Base-by-base conservation (phyloP, 2,888 invertebrate species). In the Heliconius aoede region DNA sequence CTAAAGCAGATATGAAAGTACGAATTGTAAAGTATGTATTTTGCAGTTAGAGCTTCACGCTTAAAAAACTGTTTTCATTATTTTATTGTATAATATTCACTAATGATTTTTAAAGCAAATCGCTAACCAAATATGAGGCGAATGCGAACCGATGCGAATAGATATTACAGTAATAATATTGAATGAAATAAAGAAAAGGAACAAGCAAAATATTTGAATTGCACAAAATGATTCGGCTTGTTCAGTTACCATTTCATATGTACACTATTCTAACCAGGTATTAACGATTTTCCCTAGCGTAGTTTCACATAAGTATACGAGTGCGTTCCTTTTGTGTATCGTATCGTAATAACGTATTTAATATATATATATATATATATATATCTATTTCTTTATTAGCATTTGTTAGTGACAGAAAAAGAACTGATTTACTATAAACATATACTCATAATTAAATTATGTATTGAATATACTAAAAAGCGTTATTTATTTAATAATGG, bases 181-280 rank as follows among this genome's bases (percentile, higher is more conserved):
- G 13, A 32, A 64, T 65, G n/a, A 61, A 28, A 69, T 69, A 24
- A 18, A 7, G 5, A 24, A 72, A 21, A 15, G 26, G 13, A 32
- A 62, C 21, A 36, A 55, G 58, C 40, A 55, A 64, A 60, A 60
- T 26, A 64, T 65, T 72, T 4, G 18, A 68, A 68, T 72, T 85
- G 88, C 88, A 88, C 88, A 87, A 89, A 81, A 76, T 77, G 80
- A 81, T 80, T 81, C 79, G 83, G 80, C 76, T 86, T 82, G 77
- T 80, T 86, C 85, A 91, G 92, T 93, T 93, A 92, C 92, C 92
- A 91, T 88, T 87, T 87, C 85, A 72, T 21, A 21, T 61, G 40
- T 72, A 60, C 36, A 60, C 72, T 84, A 83, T 83, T 81, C 83
- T 84, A 82, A 78, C 60, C 76, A 83, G 86, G 83, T 86, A 85